Conservation (phyloP, 1,140 invertebrate genomes). For the Hyles vespertilio region DNA sequence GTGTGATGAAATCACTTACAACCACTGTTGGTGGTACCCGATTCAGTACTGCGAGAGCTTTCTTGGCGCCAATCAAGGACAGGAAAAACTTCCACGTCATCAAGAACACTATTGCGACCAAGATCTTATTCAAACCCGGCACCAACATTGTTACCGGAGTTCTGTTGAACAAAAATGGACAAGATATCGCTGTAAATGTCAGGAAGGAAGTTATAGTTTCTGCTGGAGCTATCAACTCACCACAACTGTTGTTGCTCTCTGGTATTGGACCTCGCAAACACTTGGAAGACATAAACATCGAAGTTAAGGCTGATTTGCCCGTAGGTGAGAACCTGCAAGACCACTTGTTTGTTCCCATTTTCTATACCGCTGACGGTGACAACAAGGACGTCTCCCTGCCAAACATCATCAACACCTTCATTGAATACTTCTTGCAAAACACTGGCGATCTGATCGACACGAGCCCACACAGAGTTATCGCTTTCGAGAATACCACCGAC, state of each 20-base stretch:
- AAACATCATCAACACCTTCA: constrained; percentile 22
- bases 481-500: constrained; percentile 44
- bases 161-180: constrained; percentile 75
- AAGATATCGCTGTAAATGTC: constrained; percentile 62
- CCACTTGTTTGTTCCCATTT: constrained; percentile 69
- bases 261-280: constrained; percentile 84
- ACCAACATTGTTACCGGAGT: constrained; percentile 77
- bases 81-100: constrained; percentile 82
- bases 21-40: constrained; percentile 73
- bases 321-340: constrained; percentile 82
- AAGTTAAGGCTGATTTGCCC: constrained; percentile 76
- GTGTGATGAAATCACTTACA: constrained; percentile 51
- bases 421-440: constrained; percentile 29
- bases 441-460: constrained; percentile 33
- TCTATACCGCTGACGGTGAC: constrained; percentile 29
- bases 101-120: constrained; percentile 78
- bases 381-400: constrained; percentile 22
- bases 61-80: constrained; percentile 69
- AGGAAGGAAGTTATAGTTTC: constrained; percentile 82
- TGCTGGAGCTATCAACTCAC: constrained; percentile 82
- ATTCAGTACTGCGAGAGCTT: constrained; percentile 71
- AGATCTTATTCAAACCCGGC: constrained; percentile 76
- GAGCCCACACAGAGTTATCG: constrained; percentile 34
- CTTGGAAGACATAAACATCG: constrained; percentile 79
- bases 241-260: constrained; percentile 84